Conservation (phyloP, 2,797 vertebrate species). For the Iguana delicatissima region DNA sequence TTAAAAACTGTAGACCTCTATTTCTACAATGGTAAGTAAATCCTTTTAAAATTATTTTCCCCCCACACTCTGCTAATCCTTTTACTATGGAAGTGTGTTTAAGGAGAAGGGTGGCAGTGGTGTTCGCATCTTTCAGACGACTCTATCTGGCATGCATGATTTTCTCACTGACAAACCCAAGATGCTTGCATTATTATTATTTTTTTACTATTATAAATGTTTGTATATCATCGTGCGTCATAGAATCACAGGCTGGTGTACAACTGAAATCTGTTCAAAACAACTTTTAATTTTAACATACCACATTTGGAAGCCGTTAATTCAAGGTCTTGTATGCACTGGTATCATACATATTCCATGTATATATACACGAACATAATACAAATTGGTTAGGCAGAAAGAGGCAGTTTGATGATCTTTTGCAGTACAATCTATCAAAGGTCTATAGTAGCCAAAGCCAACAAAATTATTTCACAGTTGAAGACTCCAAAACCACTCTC, state of each 20-base stretch:
- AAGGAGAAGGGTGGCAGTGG: neutral
- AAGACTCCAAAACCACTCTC: too few relatives aligned
- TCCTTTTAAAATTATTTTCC: neutral
- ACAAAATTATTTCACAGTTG: too few relatives aligned
- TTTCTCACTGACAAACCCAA: neutral
- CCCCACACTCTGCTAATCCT: neutral
- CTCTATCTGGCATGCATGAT: neutral
- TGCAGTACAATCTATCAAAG: neutral
- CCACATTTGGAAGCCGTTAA: neutral
- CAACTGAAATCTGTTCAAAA: too few relatives aligned
- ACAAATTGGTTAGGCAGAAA: too few relatives aligned
- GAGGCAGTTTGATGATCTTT: neutral
- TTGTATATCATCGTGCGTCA: too few relatives aligned
- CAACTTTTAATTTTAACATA: too few relatives aligned
- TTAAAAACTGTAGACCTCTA: neutral
- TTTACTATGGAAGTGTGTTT: neutral
- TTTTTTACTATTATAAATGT: too few relatives aligned
- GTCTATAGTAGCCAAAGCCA: too few relatives aligned
- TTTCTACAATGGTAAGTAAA: neutral
- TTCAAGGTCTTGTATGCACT: neutral
- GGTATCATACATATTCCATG: neutral
- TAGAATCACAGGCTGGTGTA: too few relatives aligned
- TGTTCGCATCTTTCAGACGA: neutral
- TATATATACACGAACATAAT: too few relatives aligned
- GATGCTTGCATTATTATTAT: neutral